A percentile compares a stretch with the other conserved stretches of the same genome.
Conservation (phyloP, 2,797 vertebrate genomes). For the Numenius phaeopus region DNA sequence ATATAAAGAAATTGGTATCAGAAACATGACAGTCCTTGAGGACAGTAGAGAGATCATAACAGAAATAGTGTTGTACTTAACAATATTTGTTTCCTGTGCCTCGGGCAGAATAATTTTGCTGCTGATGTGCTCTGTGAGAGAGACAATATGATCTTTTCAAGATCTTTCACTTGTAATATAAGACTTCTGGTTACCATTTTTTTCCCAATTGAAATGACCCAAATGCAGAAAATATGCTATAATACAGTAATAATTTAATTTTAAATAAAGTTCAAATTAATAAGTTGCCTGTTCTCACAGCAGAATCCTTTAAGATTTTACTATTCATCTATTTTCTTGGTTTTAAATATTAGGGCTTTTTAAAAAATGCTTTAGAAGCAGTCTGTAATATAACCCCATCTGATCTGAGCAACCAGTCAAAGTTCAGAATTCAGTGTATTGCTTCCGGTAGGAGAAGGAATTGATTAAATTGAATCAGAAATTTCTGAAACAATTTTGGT, state of each 20-base stretch:
- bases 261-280: conserved; percentile 51
- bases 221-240: background rate
- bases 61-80: conserved; percentile 54
- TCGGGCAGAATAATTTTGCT: conserved; percentile 71
- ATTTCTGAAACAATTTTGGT: background rate
- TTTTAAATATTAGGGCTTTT: background rate
- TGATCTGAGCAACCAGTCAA: background rate
- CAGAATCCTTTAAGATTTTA: background rate
- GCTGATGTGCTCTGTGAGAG: conserved; percentile 49
- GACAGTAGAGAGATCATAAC: conserved; percentile 44
- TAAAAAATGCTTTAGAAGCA: background rate
- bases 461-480: background rate
- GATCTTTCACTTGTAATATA: conserved; percentile 46
- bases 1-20: conserved; percentile 65
- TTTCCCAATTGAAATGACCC: conserved; percentile 30
- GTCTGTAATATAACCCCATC: background rate
- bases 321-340: background rate
- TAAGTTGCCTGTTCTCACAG: background rate
- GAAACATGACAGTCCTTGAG: conserved; percentile 72
- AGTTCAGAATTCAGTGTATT: background rate
- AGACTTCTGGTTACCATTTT: conserved; percentile 18
- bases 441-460: background rate
- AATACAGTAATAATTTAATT: background rate
- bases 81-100: conserved; percentile 70
- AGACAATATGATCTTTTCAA: conserved; percentile 42